phyloP scores from a whole-genome alignment of 2,797 vertebrate genomes.

The Siniperca undulata region DNA sequence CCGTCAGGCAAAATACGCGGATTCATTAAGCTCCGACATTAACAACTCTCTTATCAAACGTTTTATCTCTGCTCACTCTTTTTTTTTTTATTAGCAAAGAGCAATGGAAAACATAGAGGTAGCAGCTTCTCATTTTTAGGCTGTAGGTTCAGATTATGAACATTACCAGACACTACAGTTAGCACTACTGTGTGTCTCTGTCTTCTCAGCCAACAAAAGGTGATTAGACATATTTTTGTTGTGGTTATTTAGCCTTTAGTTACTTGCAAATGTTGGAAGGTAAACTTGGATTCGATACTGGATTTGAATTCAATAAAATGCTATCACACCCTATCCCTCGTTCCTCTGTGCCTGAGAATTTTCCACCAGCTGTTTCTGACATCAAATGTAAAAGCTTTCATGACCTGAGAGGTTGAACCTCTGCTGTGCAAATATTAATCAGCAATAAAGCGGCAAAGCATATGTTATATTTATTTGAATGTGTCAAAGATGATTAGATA shows the following conservation, averaged over 20 bases:
- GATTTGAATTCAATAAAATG: slow-evolving; percentile 2
- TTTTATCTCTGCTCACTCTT: background rate
- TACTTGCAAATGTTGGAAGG: background rate
- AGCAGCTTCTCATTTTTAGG: background rate
- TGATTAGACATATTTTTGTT: background rate
- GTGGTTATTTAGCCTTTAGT: background rate
- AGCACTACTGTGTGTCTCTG: background rate
- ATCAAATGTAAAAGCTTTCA: background rate
- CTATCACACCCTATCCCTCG: background rate
- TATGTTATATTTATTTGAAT: background rate
- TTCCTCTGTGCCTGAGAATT: background rate
- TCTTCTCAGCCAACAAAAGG: background rate
- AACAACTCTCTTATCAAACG: background rate
- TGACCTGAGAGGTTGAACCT: background rate
- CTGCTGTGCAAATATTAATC: slow-evolving; percentile 10
- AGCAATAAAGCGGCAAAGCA: background rate
- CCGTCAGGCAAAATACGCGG: background rate
- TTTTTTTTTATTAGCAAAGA: background rate
- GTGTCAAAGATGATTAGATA: slow-evolving; percentile 7
- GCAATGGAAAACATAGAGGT: background rate
- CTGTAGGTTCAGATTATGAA: background rate
- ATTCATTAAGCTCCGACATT: background rate
- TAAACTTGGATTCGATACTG: background rate
- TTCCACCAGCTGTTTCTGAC: background rate
- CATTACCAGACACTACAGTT: no score